These are phyloP conservation scores for Stomatorhinus ivindoensis DNA, from an alignment of 2,113 vertebrate genomes.

Conservation along the genomic window DNA sequence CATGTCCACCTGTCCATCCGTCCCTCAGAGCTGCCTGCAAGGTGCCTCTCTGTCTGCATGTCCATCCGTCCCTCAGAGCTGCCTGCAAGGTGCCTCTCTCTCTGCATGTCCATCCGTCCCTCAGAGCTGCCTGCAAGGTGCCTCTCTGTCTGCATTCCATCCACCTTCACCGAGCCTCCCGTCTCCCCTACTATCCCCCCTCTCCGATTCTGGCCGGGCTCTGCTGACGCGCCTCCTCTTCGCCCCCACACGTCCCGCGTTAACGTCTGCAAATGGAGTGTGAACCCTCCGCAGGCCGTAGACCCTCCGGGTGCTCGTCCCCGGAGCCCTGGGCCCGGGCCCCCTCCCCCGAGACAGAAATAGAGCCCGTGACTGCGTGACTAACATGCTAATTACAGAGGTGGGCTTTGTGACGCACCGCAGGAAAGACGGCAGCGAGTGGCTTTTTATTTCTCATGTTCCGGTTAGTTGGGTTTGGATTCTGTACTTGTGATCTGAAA, in stretches of 20 bases:
- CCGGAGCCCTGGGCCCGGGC: not conserved
- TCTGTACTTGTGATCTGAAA: not conserved
- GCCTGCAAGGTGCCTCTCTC: not conserved
- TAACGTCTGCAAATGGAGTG: not conserved
- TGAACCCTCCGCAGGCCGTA: not conserved
- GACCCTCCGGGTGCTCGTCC: not conserved
- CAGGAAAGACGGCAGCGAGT: slow-evolving; percentile 13
- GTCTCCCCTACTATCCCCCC: not conserved
- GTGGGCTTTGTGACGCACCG: slow-evolving; percentile 25
- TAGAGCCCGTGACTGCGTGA: slow-evolving; percentile 31
- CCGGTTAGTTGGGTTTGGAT: not conserved
- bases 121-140: not conserved
- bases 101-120: not conserved
- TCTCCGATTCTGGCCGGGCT: not conserved
- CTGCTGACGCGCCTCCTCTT: not conserved
- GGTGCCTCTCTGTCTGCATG: not conserved
- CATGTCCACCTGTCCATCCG: not conserved
- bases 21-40: not conserved
- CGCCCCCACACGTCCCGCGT: not conserved
- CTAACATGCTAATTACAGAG: slow-evolving; percentile 42
- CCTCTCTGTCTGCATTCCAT: not conserved
- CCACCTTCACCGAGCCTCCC: not conserved
- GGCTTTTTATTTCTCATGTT: not conserved
- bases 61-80: too few relatives aligned
- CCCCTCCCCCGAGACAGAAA: slow-evolving; percentile 21